phyloP scores from a whole-genome alignment of 2,888 invertebrate species.

The Stenchaetothrips biformis region DNA sequence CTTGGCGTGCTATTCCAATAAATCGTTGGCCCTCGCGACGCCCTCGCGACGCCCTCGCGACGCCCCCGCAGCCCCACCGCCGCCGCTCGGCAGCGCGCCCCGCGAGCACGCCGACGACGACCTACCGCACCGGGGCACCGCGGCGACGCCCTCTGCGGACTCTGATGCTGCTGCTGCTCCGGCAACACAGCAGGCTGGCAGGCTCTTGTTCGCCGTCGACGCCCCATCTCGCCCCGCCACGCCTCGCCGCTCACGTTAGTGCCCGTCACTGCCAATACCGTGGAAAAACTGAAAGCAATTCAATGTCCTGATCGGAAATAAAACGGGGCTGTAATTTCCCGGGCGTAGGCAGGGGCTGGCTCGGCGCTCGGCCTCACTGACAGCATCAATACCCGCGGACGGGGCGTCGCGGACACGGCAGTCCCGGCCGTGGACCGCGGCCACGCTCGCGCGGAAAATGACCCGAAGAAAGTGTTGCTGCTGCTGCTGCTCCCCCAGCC shows the following conservation, averaged over 20 bases:
- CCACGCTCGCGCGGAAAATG: background rate
- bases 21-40: background rate
- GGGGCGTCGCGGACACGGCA: too few relatives aligned
- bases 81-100: background rate
- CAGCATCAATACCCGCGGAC: too few relatives aligned
- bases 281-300: background rate
- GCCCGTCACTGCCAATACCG: background rate
- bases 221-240: background rate
- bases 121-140: too few relatives aligned
- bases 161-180: too few relatives aligned
- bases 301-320: slow-evolving; percentile 9
- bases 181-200: too few relatives aligned
- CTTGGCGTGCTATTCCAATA: background rate
- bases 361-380: background rate
- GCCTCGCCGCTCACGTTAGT: background rate
- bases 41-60: background rate
- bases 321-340: background rate
- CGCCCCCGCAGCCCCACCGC: background rate
- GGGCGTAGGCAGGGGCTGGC: background rate
- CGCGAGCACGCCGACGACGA: too few relatives aligned
- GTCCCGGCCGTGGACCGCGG: background rate
- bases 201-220: background rate
- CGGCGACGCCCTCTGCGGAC: too few relatives aligned
- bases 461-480: background rate
- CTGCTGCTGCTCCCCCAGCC: background rate